Conservation (phyloP, 2,797 vertebrate genomes). For the Crocodylus rhombifer region DNA sequence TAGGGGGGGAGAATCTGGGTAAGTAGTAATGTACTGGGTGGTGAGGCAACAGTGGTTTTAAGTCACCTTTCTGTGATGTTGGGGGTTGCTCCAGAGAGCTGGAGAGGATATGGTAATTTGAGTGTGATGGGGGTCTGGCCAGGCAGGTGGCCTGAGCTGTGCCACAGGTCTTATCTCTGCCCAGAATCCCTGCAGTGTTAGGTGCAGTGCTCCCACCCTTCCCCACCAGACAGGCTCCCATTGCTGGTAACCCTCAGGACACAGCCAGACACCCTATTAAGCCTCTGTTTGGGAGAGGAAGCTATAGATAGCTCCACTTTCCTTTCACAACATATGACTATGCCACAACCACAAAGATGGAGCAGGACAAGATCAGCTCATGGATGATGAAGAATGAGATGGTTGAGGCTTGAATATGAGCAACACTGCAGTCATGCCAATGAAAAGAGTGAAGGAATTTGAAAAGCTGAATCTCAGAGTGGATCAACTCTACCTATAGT, state of each 20-base stretch:
- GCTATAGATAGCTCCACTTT: not conserved
- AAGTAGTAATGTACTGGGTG: not conserved
- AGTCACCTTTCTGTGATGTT: not conserved
- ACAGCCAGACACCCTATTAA: not conserved
- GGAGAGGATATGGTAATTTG: not conserved
- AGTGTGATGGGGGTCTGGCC: too few species aligned
- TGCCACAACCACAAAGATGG: not conserved
- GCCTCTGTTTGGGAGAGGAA: not conserved
- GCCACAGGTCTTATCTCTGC: not conserved
- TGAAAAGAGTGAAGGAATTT: not conserved
- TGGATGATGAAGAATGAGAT: not conserved
- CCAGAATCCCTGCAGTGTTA: constrained; percentile 8
- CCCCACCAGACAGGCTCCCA: not conserved
- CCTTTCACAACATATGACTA: not conserved
- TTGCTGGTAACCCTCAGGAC: not conserved
- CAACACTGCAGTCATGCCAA: not conserved
- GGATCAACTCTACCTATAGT: not conserved
- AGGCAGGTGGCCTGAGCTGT: not conserved
- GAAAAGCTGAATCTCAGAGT: not conserved
- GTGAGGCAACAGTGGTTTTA: not conserved
- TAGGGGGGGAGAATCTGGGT: not conserved
- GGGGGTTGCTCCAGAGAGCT: not conserved
- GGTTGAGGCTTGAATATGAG: not conserved
- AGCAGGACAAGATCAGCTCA: not conserved
- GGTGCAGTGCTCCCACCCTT: not conserved